These are phyloP conservation scores for Nymphicus hollandicus DNA, from an alignment of 2,113 vertebrate genomes.

Conservation along the genomic window DNA sequence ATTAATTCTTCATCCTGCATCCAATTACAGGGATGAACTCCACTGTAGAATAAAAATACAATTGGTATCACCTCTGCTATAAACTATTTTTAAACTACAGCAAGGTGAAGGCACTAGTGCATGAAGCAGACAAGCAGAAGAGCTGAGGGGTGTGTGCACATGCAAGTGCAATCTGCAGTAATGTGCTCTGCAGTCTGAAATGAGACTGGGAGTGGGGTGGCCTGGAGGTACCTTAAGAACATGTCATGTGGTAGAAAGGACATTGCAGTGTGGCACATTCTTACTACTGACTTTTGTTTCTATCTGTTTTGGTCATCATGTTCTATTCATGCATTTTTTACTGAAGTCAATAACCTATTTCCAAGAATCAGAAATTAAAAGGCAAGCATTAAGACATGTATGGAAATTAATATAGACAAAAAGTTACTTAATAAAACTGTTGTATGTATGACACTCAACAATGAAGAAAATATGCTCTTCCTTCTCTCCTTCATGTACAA, in stretches of 20 bases:
- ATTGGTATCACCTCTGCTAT: not conserved
- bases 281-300: not conserved
- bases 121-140: not conserved
- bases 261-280: not conserved
- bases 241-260: not conserved
- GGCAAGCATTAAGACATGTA: not conserved
- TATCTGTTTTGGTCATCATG: not conserved
- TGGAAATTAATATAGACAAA: not conserved
- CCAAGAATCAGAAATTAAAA: not conserved
- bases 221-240: not conserved
- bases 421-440: not conserved
- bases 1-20: not conserved
- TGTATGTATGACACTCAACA: accelerated
- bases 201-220: not conserved
- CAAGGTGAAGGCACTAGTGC: not conserved
- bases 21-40: not conserved
- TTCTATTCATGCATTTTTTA: not conserved
- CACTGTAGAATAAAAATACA: not conserved
- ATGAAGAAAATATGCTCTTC: not conserved
- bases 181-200: not conserved
- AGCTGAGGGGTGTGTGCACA: not conserved
- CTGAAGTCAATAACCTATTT: not conserved
- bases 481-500: not conserved
- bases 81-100: not conserved
- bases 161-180: not conserved